Base-by-base conservation (phyloP, 1,140 invertebrate genomes). In the Drosophila ogumai region DNA sequence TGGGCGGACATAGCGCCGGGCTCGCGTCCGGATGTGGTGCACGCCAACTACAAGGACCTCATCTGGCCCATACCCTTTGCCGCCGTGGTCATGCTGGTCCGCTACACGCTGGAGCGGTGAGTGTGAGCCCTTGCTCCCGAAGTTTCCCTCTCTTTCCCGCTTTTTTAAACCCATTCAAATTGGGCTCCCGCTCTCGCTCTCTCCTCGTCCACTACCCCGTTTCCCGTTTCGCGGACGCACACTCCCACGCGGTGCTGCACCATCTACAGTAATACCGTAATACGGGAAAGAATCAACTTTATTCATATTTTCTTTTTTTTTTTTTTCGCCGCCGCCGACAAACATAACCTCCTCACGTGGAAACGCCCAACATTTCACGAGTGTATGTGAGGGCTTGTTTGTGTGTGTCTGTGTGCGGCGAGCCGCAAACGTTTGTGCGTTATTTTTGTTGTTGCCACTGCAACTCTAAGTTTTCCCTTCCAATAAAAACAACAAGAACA, bases 1-100 rank as follows among this genome's bases (percentile, higher is more conserved):
- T 98, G 98, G 97, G 94, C 94, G n/a, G 96, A 98, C 90, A 95
- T 98, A 47, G 94, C 95, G 79, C 96, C 97, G 25, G 97, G 95
- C 71, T 94, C 96, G 47, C 96, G 95, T 77, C 94, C 96, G 71
- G 94, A 95, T 79, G 95, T 97, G 68, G 94, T 95, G 63, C 97
- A 97, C 93, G 95, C 97, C 44, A 95, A 98, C 92, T 95, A 96
- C 88, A 95, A 94, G 85, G 97, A 99, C 93, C 93, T 99, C 50
- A 93, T 96, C 67, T 96, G 96, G 92, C 96, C 97, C n/a, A 92
- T 98, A 82, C 96, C 96, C 5, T 94, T 98, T 93, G 97, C 97
- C 25, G 85, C 97, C 28, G 93, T 96, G 43, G 93, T 98, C 44
- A 94, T 98, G 85, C 75, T 95, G 25, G 74, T 98, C 44, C 94